phyloP scores from a whole-genome alignment of 2,113 vertebrate species.

The Acinonyx jubatus region DNA sequence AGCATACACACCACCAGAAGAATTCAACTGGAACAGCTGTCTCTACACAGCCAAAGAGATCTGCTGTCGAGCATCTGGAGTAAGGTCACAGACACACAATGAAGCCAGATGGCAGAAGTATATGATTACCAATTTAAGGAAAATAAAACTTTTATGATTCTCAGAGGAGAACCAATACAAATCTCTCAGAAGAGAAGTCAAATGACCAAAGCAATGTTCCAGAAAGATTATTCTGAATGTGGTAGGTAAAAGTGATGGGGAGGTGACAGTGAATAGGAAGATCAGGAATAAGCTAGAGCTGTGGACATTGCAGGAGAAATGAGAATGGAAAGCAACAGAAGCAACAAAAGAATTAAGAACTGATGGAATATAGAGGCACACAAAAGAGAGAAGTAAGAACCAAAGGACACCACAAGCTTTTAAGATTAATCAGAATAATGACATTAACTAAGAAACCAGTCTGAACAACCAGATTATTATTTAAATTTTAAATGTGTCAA shows the following conservation, averaged over 20 bases:
- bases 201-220: background rate
- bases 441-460: background rate
- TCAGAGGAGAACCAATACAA: background rate
- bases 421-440: background rate
- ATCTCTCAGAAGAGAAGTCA: background rate
- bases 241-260: background rate
- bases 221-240: background rate
- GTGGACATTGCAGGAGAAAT: background rate
- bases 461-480: background rate
- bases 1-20: background rate
- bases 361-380: background rate
- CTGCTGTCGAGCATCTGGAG: background rate
- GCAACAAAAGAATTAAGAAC: background rate
- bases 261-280: background rate
- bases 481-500: background rate
- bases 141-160: background rate
- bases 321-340: background rate
- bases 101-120: background rate
- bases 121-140: background rate
- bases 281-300: background rate
- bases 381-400: background rate
- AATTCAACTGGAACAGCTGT: background rate
- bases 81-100: background rate
- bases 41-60: background rate
- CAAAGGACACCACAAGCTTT: background rate